These are phyloP conservation scores for Urocyon cinereoargenteus DNA, from an alignment of 2,797 vertebrate genomes.

Conservation along the genomic window DNA sequence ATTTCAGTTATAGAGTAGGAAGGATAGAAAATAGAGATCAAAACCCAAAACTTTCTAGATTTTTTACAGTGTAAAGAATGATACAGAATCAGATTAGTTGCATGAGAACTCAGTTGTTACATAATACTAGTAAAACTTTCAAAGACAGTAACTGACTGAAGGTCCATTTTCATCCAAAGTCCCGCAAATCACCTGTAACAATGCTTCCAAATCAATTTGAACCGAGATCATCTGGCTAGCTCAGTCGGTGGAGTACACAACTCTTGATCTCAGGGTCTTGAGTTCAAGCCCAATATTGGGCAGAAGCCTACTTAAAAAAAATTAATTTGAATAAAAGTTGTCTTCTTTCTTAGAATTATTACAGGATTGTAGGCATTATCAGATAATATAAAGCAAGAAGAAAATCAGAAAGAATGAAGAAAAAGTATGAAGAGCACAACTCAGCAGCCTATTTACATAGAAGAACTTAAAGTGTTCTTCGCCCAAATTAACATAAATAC, in stretches of 20 bases:
- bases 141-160: neutral
- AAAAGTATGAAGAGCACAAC: neutral
- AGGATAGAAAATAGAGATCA: neutral
- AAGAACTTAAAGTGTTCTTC: neutral
- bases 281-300: neutral
- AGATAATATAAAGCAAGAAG: neutral
- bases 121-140: neutral
- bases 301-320: neutral
- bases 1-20: slow-evolving; percentile 26
- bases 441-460: neutral
- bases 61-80: neutral
- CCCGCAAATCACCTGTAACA: neutral
- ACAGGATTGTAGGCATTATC: neutral
- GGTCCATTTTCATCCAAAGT: neutral
- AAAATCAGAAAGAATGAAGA: slow-evolving; percentile 1
- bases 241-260: neutral
- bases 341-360: neutral
- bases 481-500: neutral
- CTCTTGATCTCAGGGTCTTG: neutral
- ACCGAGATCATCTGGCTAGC: neutral
- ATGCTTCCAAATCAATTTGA: neutral
- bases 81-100: neutral
- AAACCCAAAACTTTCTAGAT: neutral
- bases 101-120: neutral
- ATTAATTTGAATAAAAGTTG: neutral